Conservation (phyloP, 2,113 vertebrate species). For the Aegotheles bennettii region DNA sequence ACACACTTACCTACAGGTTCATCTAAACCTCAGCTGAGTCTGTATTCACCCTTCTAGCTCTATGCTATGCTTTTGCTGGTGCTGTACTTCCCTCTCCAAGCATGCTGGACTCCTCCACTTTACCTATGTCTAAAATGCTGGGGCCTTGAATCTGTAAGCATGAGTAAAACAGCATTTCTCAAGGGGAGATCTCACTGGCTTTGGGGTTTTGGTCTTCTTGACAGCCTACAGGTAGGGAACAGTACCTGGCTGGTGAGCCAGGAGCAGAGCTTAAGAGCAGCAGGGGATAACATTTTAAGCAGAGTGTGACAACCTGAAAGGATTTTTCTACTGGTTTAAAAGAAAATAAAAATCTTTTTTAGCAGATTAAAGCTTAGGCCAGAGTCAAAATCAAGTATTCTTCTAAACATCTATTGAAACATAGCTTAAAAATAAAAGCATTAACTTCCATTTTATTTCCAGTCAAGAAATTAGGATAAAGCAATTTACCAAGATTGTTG, state of each 20-base stretch:
- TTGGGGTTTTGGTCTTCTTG: not conserved
- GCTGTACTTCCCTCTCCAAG: not conserved
- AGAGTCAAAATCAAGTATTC: not conserved
- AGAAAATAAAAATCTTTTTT: not conserved
- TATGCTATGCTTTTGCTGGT: not conserved
- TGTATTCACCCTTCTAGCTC: not conserved
- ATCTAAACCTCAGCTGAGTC: not conserved
- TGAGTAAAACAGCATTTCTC: not conserved
- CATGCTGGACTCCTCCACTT: not conserved
- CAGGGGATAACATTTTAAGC: not conserved
- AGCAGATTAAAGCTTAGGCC: not conserved
- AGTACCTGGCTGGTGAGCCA: not conserved
- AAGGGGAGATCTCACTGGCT: not conserved
- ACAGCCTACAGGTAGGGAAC: not conserved
- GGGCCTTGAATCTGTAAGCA: not conserved
- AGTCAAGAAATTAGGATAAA: not conserved
- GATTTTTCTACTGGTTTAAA: not conserved
- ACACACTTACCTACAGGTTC: not conserved
- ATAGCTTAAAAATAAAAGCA: not conserved
- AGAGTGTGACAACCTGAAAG: not conserved
- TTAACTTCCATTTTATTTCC: fast-evolving
- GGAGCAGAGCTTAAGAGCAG: not conserved
- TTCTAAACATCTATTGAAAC: not conserved
- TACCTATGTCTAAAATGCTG: not conserved
- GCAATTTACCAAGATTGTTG: constrained; percentile 91